phyloP scores from a whole-genome alignment of 2,888 invertebrate genomes.

The Dynastes maya region DNA sequence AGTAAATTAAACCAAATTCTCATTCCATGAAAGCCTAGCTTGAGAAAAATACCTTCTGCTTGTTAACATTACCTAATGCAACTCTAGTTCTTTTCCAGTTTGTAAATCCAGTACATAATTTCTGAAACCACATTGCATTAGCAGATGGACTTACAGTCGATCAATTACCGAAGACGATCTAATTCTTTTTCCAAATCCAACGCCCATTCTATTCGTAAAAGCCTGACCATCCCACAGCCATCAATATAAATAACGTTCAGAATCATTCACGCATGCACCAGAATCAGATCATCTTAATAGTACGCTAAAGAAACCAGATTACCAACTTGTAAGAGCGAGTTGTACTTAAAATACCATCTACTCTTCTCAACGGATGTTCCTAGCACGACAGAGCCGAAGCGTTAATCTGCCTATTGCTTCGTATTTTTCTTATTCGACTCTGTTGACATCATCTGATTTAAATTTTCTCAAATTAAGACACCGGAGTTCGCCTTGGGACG shows the following conservation, averaged over 20 bases:
- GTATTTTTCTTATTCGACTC: slow-evolving; percentile 20
- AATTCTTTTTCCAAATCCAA: slow-evolving; percentile 20
- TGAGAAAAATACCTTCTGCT: no score
- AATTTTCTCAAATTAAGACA: slow-evolving; percentile 40
- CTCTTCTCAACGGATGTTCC: neutral
- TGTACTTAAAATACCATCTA: slow-evolving; percentile 13
- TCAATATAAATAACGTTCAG: slow-evolving; percentile 28
- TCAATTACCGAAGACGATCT: slow-evolving; percentile 13
- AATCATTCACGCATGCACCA: slow-evolving; percentile 32
- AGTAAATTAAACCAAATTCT: no score
- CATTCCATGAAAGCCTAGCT: no score
- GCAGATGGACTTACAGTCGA: slow-evolving; percentile 10
- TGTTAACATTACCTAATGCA: no score
- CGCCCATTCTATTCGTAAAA: slow-evolving; percentile 2
- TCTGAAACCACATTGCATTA: slow-evolving; percentile 1
- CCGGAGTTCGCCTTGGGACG: slow-evolving; percentile 1
- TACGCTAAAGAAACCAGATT: slow-evolving; percentile 21
- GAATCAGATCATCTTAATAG: slow-evolving; percentile 15
- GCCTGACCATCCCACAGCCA: slow-evolving; percentile 6
- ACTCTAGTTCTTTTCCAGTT: neutral
- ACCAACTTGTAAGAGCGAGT: slow-evolving; percentile 24
- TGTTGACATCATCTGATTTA: slow-evolving; percentile 36
- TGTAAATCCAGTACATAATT: neutral
- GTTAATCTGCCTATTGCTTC: slow-evolving; percentile 9
- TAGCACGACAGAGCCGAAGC: neutral